phyloP scores from a whole-genome alignment of 2,888 invertebrate genomes.

The Agrochola lota region DNA sequence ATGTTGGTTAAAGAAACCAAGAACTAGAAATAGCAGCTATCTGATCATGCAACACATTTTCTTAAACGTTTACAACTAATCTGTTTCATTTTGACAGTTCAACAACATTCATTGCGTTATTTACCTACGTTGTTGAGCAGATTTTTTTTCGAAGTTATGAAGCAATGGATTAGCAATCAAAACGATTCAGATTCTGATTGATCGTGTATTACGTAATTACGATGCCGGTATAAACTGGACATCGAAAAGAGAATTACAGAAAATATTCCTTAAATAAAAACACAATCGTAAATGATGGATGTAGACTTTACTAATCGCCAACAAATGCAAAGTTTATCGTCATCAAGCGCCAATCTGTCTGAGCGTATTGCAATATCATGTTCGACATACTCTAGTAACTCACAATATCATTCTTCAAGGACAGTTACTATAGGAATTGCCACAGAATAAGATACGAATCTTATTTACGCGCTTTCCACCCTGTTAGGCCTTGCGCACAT shows the following conservation, averaged over 20 bases:
- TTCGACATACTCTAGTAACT: constrained; percentile 43
- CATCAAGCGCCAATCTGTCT: constrained; percentile 29
- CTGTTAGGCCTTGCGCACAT: too few species aligned
- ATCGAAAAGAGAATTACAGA: background rate
- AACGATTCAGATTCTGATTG: too few species aligned
- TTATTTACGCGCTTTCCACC: background rate
- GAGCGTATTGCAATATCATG: constrained; percentile 8
- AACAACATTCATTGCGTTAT: too few species aligned
- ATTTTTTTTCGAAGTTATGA: too few species aligned
- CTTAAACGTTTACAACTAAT: too few species aligned
- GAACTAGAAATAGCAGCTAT: background rate
- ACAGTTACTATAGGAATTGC: background rate
- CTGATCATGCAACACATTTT: too few species aligned
- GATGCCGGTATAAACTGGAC: background rate
- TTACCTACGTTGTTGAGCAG: too few species aligned
- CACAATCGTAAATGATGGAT: background rate
- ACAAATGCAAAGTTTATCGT: background rate
- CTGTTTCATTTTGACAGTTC: too few species aligned
- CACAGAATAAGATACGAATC: constrained; percentile 18
- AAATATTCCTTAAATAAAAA: background rate
- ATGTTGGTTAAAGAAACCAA: background rate
- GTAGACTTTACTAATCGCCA: background rate
- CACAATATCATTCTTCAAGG: constrained; percentile 18
- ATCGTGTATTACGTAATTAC: too few species aligned
- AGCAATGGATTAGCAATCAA: too few species aligned